Conservation (phyloP, 1,140 invertebrate genomes). For the Drosophila auraria region DNA sequence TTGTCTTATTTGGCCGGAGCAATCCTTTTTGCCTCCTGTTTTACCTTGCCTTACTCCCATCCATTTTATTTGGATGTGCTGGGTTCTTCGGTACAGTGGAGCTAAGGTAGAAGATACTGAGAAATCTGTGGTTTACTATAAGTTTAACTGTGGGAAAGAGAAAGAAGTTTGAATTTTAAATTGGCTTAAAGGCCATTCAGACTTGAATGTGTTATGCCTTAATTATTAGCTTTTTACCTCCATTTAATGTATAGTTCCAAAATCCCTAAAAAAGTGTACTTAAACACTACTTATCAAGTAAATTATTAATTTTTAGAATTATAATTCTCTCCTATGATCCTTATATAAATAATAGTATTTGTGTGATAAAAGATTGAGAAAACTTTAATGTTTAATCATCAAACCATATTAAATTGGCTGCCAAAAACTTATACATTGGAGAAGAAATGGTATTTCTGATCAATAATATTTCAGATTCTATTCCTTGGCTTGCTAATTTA, state of each 20-base stretch:
- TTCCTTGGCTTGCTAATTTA: background rate
- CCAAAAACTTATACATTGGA: background rate
- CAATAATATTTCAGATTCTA: background rate
- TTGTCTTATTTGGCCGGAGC: constrained; percentile 22
- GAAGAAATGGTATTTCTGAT: background rate
- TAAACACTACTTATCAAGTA: no score
- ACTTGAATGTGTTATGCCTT: background rate
- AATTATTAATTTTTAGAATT: no score
- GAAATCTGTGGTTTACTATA: background rate
- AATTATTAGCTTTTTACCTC: no score
- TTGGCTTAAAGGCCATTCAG: background rate
- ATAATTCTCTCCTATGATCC: no score
- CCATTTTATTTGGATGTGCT: constrained; percentile 16
- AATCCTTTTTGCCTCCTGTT: constrained; percentile 40
- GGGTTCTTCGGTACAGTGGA: constrained; percentile 1
- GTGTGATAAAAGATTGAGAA: no score
- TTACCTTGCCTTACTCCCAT: constrained; percentile 26
- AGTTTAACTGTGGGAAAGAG: background rate
- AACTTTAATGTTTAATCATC: background rate
- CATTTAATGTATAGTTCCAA: no score
- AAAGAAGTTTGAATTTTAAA: background rate
- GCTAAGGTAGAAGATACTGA: background rate
- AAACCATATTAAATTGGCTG: background rate
- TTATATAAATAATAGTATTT: no score
- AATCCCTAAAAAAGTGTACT: no score